Base-by-base conservation (phyloP, 2,888 invertebrate genomes). In the Yponomeuta sedellus region DNA sequence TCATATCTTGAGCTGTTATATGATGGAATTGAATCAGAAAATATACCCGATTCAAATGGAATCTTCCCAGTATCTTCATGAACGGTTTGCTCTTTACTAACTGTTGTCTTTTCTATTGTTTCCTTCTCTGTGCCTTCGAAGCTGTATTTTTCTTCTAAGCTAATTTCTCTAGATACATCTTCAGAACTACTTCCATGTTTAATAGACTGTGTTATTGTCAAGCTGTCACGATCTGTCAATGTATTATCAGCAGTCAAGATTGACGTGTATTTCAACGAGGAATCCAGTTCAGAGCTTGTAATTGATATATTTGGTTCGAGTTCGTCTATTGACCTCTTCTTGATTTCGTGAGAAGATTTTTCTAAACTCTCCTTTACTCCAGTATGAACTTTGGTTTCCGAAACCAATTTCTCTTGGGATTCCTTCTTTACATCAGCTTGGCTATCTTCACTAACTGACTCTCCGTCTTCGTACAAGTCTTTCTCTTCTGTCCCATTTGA, bases 121-220 rank as follows among this genome's bases (percentile, higher is more conserved):
- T 67, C 73, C 73, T 90, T 91, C 77, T 89, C 89, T 64, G 78
- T 78, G 64, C 81, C 77, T 78, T 91, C 87, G 74, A 75, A 86
- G 72, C 87, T 85, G 66, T 87, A 81, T 75, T 91, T 91, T 76
- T 91, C 90, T 78, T 90, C 90, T 69, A 87, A 78, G 67, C 86
- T 91, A 1, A 79, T 74, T 78, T 90, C 89, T 74, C 82, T 89
- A 1, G 86, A 89, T 16, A 86, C 72, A 67, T 89, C 90, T 77
- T 91, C 89, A 4, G 88, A 88, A 71, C 88, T 88, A 66, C 84
- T 82, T n/a, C 74, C 77, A 63, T 80, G 66, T 44, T 63, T 20
- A 66, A 66, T 62, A 64, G 65, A 66, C 64, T 68, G 78, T n/a
- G 63, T 79, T 77, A 3, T 73, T 73, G 1, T 75, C 67, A 66